Conservation (phyloP, 2,888 invertebrate genomes). For the Adelognathus sp. region DNA sequence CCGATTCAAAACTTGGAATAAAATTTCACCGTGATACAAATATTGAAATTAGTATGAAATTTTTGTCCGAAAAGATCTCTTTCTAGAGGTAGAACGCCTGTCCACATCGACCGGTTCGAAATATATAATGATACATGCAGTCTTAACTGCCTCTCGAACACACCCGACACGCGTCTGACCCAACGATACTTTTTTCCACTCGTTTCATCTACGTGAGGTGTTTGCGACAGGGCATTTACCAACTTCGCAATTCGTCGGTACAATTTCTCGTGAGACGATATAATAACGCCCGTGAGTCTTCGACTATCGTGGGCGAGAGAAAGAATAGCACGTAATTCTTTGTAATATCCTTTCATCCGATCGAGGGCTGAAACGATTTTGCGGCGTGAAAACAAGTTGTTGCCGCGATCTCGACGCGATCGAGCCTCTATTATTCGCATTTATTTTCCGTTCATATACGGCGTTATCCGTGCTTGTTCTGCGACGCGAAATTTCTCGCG, state of each 20-base stretch:
- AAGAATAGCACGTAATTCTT: slow-evolving; percentile 41
- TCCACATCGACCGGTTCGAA: neutral
- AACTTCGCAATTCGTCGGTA: neutral
- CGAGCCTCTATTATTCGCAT: slow-evolving; percentile 29
- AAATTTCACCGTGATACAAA: no score
- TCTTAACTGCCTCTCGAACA: neutral
- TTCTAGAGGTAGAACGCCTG: no score
- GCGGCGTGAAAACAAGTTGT: slow-evolving; percentile 32
- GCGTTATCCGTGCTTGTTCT: slow-evolving; percentile 2
- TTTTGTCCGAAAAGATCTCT: no score
- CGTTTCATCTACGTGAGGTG: neutral
- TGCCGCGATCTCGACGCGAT: slow-evolving; percentile 19
- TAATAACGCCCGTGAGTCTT: slow-evolving; percentile 35
- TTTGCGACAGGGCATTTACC: neutral
- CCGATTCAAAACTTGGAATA: no score
- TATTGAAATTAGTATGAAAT: no score
- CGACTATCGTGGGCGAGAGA: slow-evolving; percentile 34
- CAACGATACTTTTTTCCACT: slow-evolving; percentile 2
- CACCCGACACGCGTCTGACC: neutral
- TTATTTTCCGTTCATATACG: neutral
- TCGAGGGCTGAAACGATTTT: slow-evolving; percentile 40
- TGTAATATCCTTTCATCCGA: slow-evolving; percentile 48
- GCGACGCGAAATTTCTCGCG: slow-evolving; percentile 8
- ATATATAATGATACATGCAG: neutral
- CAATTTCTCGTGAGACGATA: slow-evolving; percentile 50